phyloP scores from a whole-genome alignment of 2,113 vertebrate genomes.

The Sisor rabdophorus region DNA sequence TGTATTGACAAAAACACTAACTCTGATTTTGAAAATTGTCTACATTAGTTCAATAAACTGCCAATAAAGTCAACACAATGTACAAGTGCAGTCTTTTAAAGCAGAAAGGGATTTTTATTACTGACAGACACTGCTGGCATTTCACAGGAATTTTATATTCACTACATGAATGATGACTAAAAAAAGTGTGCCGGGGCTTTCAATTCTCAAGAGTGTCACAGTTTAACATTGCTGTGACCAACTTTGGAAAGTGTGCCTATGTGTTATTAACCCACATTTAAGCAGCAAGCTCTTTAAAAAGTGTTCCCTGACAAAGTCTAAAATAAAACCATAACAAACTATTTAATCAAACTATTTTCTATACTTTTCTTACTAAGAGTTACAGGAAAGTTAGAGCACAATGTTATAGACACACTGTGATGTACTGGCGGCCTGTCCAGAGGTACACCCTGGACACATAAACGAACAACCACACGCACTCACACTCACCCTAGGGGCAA shows the following conservation, averaged over 20 bases:
- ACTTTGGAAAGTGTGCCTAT: constrained; percentile 16
- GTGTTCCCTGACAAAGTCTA: not conserved
- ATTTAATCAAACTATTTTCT: not conserved
- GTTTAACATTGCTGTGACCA: not conserved
- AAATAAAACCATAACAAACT: not conserved
- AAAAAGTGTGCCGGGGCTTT: not conserved
- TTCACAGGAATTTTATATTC: constrained; percentile 8
- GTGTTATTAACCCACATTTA: constrained; percentile 19
- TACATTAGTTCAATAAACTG: not conserved
- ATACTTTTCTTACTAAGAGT: too few species aligned
- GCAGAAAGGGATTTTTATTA: not conserved
- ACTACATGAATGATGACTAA: constrained; percentile 2
- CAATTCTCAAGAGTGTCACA: constrained; percentile 16
- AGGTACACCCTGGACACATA: too few species aligned
- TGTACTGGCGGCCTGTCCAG: too few species aligned
- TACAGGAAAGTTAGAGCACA: too few species aligned
- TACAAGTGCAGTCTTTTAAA: constrained; percentile 3
- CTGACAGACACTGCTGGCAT: not conserved
- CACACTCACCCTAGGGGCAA: too few species aligned
- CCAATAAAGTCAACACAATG: not conserved
- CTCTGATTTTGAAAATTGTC: not conserved
- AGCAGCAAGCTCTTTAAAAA: not conserved
- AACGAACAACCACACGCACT: too few species aligned
- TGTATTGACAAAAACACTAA: not conserved
- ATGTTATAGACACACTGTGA: too few species aligned